These are phyloP conservation scores for Hoplodrina ambigua DNA, from an alignment of 2,888 invertebrate species.

Conservation along the genomic window DNA sequence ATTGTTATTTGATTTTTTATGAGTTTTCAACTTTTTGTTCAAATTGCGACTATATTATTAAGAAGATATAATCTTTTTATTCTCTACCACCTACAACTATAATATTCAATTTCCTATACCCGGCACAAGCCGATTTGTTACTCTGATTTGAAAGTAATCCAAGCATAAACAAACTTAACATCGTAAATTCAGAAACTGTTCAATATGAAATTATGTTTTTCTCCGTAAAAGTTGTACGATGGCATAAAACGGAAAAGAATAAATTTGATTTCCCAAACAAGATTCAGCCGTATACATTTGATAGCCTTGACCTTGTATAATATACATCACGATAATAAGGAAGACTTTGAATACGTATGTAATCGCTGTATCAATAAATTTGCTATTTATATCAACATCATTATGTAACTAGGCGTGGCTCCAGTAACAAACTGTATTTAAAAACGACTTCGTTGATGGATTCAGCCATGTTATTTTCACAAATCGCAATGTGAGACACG, in stretches of 20 bases:
- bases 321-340: constrained; percentile 79
- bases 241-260: constrained; percentile 61
- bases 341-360: constrained; percentile 74
- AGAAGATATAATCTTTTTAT: constrained; percentile 8
- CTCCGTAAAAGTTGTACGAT: constrained; percentile 59
- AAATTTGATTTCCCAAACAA: constrained; percentile 69
- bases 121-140: constrained; percentile 34
- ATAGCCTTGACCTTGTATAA: constrained; percentile 82
- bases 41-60: constrained; percentile 15
- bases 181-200: constrained; percentile 43
- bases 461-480: constrained; percentile 3
- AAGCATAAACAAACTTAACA: constrained; percentile 42
- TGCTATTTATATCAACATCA: constrained; percentile 58
- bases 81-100: constrained; percentile 10
- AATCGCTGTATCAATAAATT: constrained; percentile 66
- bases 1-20: constrained; percentile 30
- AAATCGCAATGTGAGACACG: constrained; percentile 7
- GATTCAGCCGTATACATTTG: constrained; percentile 69
- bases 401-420: constrained; percentile 58
- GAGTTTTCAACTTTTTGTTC: not conserved
- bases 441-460: constrained; percentile 22
- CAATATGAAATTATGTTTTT: constrained; percentile 43
- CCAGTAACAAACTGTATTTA: constrained; percentile 28
- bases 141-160: constrained; percentile 42
- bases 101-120: constrained; percentile 21